These are phyloP conservation scores for Drosophila sp. DNA, from an alignment of 1,140 invertebrate genomes.

Conservation along the genomic window DNA sequence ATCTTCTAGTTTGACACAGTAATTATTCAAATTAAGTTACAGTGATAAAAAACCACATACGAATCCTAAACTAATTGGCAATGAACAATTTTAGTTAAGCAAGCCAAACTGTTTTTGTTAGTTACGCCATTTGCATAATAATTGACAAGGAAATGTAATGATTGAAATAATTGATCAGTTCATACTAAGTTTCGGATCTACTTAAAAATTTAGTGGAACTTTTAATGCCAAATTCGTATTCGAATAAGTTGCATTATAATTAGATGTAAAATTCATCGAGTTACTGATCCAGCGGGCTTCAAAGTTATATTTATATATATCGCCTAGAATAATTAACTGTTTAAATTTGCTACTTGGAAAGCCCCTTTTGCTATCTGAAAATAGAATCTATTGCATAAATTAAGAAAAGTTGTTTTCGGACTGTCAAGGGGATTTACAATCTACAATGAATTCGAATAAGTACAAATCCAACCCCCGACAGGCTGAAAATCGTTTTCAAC, in stretches of 20 bases:
- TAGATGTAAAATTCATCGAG: background rate
- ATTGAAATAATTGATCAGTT: conserved; percentile 3
- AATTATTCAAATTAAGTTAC: background rate
- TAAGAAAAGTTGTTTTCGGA: background rate
- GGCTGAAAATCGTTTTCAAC: conserved; percentile 23
- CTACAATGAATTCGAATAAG: background rate
- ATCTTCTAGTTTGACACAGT: background rate
- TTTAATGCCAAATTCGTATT: background rate
- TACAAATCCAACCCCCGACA: background rate
- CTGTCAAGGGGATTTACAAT: conserved; percentile 14
- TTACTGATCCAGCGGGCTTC: background rate
- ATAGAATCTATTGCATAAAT: conserved; percentile 10
- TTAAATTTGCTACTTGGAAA: background rate
- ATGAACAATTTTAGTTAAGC: background rate
- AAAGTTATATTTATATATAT: too few relatives aligned
- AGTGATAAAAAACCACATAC: background rate
- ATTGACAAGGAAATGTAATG: background rate
- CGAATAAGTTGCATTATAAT: background rate
- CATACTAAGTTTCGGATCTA: background rate
- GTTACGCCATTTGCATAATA: background rate
- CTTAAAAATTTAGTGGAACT: background rate
- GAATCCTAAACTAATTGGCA: background rate
- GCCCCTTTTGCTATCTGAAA: background rate
- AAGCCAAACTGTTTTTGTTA: background rate
- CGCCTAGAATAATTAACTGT: background rate